phyloP scores from a whole-genome alignment of 2,888 invertebrate species.

The Brachylomia viminalis region DNA sequence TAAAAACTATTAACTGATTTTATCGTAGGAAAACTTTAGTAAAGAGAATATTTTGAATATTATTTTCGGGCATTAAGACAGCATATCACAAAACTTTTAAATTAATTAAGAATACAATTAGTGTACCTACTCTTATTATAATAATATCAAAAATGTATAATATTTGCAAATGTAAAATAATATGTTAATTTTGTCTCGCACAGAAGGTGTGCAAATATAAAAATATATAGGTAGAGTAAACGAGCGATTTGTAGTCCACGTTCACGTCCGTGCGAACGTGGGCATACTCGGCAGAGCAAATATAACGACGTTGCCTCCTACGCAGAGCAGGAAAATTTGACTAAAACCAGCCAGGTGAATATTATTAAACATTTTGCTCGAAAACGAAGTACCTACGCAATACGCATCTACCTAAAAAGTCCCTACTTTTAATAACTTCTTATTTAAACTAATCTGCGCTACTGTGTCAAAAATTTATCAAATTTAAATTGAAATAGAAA shows the following conservation, averaged over 20 bases:
- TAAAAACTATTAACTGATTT: background rate
- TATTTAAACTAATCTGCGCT: background rate
- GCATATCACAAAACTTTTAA: background rate
- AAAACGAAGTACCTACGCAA: background rate
- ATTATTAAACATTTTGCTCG: constrained; percentile 32
- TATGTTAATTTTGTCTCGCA: constrained; percentile 23
- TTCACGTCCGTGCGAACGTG: no score
- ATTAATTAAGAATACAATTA: background rate
- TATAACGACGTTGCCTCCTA: constrained; percentile 21
- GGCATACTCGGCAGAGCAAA: constrained; percentile 18
- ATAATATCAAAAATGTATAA: background rate
- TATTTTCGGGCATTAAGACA: no score
- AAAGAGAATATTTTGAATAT: background rate
- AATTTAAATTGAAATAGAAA: background rate
- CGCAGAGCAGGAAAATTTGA: constrained; percentile 26
- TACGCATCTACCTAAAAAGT: background rate
- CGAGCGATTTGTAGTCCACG: constrained; percentile 10
- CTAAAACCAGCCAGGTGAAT: constrained; percentile 27
- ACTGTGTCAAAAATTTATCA: background rate
- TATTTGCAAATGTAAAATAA: background rate
- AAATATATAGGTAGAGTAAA: constrained; percentile 17
- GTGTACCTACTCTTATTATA: background rate
- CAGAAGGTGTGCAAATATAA: constrained; percentile 38
- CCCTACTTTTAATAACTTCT: background rate
- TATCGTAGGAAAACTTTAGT: background rate